Base-by-base conservation (phyloP, 2,888 invertebrate genomes). In the Phortica okadai region DNA sequence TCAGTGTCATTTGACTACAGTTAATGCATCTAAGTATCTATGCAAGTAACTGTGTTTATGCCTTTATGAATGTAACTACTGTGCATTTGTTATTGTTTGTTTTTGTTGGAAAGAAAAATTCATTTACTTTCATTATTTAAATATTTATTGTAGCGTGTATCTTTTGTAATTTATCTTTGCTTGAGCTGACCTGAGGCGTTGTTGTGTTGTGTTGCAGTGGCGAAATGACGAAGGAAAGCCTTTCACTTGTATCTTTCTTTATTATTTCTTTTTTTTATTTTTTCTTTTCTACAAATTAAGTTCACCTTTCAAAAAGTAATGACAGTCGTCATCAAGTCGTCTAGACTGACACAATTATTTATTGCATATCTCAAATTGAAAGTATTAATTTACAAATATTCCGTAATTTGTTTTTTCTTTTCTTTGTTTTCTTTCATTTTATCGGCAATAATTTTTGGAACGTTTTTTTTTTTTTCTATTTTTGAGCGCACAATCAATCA, bases 241-340 rank as follows among this genome's bases (percentile, higher is more conserved):
- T 67, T 67, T 67, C 67, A 67, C 67, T 67, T 44, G 16, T 67
- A 75, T 42, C 44, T 74, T 66, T 74, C 75, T 45, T 78, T 41
- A 56, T 16, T n/a, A n/a, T n/a, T n/a, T 42, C 44, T 74, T 56
- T 56, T 56, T 56, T 56, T n/a, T n/a, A 56, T 56, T 56, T 8
- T 14, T 56, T 56, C 33, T 14, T 16, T n/a, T 14, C 14, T 14
- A 56, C 56, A 56, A 56, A 56, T 6, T n/a, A 5, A 33, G 33
- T 33, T 33, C 4, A 33, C 3, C 33, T 33, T 33, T 33, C 33
- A 33, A 33, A 33, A 33, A 2, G 33, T 5, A 4, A 33, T 33
- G 33, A 33, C 33, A 33, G 33, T 4, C 2, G 56, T 42, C 66
- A 66, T 66, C 66, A 69, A 21, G 33, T 33, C 16, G 69, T 69